Conservation (phyloP, 2,888 invertebrate genomes). For the Ellobium chinense region DNA sequence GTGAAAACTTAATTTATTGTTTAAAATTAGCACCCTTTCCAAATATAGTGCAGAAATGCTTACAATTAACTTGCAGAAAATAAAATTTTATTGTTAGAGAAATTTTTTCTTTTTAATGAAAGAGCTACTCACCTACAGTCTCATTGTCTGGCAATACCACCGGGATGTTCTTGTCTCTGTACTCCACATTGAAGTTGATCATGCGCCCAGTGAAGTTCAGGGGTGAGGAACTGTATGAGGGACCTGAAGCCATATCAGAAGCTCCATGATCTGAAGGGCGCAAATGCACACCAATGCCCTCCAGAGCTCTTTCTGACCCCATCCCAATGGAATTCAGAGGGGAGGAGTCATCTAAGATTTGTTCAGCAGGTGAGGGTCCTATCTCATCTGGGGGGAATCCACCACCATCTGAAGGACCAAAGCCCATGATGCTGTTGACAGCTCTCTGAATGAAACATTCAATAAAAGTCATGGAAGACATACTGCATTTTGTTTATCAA, state of each 20-base stretch:
- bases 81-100: not conserved
- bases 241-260: constrained; percentile 63
- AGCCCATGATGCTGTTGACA: constrained; percentile 68
- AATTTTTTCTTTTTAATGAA: not conserved
- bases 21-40: too few species aligned
- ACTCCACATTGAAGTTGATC: constrained; percentile 75
- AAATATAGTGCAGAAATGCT: too few species aligned
- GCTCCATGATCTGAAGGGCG: constrained; percentile 58
- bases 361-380: constrained; percentile 44
- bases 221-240: constrained; percentile 52
- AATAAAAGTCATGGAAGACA: too few species aligned
- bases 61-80: not conserved
- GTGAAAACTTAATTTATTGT: too few species aligned
- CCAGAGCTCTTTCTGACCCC: constrained; percentile 24
- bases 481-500: too few species aligned
- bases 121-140: constrained; percentile 65
- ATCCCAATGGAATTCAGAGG: not conserved
- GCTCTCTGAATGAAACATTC: too few species aligned
- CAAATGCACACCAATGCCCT: constrained; percentile 51
- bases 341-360: not conserved
- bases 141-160: constrained; percentile 72
- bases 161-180: constrained; percentile 70
- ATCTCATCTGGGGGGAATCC: constrained; percentile 43
- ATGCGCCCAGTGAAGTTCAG: constrained; percentile 55
- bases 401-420: constrained; percentile 52